Evolutionary conservation across 92 coral and sea anemone genomes (phyloP), one percentile per base, ranked within the genome.

Genomic region (Epizoanthus illoricatus): DNA sequence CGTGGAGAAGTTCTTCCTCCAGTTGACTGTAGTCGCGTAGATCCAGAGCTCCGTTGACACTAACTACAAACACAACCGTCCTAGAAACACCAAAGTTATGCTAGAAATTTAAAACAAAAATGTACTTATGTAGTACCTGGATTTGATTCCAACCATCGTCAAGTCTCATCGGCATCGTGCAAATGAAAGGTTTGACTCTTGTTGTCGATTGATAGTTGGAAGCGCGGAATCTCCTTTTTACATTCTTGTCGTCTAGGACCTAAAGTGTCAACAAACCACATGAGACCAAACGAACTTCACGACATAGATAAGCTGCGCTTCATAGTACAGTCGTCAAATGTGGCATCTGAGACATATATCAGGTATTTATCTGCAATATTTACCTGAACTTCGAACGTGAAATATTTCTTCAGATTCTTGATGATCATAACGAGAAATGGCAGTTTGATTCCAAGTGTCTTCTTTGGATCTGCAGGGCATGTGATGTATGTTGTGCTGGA

Each of bases 181-280:
- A 97, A 89, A 97, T 97, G 86, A 97, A 97, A 16, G 99, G 99
- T 87, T 97, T 97, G 55, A 97, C 99, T 80, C 99, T 73, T 3
- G 99, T 97, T 4, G 99, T 97, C 65, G 99, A 97, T 80, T 97
- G 99, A 66, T 97, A 97, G 92, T 97, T 97, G 12, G 99, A 97
- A 57, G 99, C 99, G 76, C 99, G 92, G 85, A 97, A 97, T 87
- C 99, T 87, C 80, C 99, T 87, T 76, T 71, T 92, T 0, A 97
- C 99, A 80, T 97, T 97, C 92, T 97, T 97, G 99, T 97, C 99
- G 92, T 97, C 99, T 57, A 97, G 99, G 92, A 97, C 99, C 99
- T 96, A 71, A 89, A 86, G 90, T 97, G 99, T 96, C 99, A 96
- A 96, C 99, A 96, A 93, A 91, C 73, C 74, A 7, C 66, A 36